phyloP scores from a whole-genome alignment of 30 jellyfish, hydroid and myxozoan species.

The Turritopsis dohrnii region DNA sequence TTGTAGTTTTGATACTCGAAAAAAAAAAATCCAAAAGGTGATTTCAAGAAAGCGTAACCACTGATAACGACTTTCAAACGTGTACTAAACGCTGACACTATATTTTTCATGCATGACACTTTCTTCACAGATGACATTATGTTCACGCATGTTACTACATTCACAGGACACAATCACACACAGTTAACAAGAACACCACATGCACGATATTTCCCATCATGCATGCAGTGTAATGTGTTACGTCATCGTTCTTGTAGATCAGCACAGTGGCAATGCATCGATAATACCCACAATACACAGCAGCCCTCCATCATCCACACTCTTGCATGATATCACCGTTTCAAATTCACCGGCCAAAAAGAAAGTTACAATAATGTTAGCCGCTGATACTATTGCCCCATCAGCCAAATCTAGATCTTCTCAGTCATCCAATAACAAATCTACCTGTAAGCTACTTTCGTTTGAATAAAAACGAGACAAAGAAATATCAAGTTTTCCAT shows the following conservation, averaged over 20 bases:
- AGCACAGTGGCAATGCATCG: constrained; percentile 8
- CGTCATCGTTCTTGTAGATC: constrained; percentile 1
- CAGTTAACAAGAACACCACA: not conserved
- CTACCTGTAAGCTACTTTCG: not conserved
- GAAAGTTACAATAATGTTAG: not conserved
- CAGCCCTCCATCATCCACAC: constrained; percentile 2
- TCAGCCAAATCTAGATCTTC: not conserved
- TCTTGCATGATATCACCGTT: not conserved
- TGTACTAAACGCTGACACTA: not conserved
- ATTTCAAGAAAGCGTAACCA: too few relatives aligned
- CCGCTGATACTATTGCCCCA: not conserved
- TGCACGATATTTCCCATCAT: not conserved
- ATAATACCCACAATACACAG: constrained; percentile 3
- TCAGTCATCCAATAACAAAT: not conserved
- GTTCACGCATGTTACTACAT: not conserved
- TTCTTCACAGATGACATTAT: not conserved
- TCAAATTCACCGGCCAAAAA: not conserved
- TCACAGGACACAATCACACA: constrained; percentile 9
- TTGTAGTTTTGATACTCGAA: too few relatives aligned
- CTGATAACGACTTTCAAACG: not conserved
- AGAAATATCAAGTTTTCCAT: not conserved
- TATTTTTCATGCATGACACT: not conserved
- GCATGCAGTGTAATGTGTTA: constrained; percentile 4
- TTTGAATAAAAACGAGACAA: not conserved
- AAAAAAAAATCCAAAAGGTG: too few relatives aligned